Evolutionary conservation across 2,797 vertebrate species (phyloP).

Genomic region (Myoxocephalus aenaeus): DNA sequence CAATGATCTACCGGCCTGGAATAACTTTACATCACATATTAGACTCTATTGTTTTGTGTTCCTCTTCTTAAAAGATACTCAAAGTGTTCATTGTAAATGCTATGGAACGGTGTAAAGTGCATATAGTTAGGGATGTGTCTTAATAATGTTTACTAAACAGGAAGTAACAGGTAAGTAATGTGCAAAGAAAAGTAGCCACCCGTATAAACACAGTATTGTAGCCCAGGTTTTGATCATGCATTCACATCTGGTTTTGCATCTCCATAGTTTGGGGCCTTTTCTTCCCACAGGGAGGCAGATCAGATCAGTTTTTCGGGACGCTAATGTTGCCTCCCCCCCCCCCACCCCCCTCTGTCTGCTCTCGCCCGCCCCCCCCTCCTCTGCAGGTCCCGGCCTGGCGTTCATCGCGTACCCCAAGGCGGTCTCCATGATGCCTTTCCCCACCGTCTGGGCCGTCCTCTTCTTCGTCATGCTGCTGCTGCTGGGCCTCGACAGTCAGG

Average conservation of each 20-base stretch:
- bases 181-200: not conserved
- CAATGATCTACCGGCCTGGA: not conserved
- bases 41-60: not conserved
- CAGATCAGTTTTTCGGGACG: slow-evolving; percentile 64
- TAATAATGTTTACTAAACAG: slow-evolving; percentile 5
- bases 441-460: slow-evolving; percentile 97
- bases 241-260: slow-evolving; percentile 72
- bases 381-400: slow-evolving; percentile 96
- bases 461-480: slow-evolving; percentile 99
- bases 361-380: slow-evolving; percentile 41
- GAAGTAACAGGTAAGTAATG: slow-evolving; percentile 58
- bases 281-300: slow-evolving; percentile 68
- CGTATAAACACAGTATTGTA: not conserved
- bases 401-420: slow-evolving; percentile 99
- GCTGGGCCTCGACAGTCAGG: slow-evolving; percentile 99
- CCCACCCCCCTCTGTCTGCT: slow-evolving; percentile 70
- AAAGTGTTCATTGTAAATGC: slow-evolving; percentile 2
- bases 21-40: not conserved
- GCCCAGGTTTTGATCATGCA: slow-evolving; percentile 10
- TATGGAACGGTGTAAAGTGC: slow-evolving; percentile 32
- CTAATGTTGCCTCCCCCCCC: slow-evolving; percentile 74
- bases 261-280: slow-evolving; percentile 31
- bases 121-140: slow-evolving; percentile 22
- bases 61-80: not conserved
- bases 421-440: slow-evolving; percentile 98